Conservation (phyloP, 1,140 invertebrate genomes). For the Neodiprion fabricii region DNA sequence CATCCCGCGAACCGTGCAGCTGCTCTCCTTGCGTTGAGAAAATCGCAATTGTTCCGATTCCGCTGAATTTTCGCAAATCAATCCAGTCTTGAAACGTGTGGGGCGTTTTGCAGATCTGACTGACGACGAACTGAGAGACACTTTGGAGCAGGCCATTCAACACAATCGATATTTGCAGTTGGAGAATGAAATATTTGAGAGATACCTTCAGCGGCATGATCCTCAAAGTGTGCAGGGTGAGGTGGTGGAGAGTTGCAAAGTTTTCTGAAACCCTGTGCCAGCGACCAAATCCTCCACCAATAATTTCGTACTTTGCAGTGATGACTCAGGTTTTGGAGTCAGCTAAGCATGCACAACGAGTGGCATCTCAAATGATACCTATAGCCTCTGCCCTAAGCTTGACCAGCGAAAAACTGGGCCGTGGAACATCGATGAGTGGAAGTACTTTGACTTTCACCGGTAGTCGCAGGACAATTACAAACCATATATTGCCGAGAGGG, state of each 20-base stretch:
- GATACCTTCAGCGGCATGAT: constrained; percentile 37
- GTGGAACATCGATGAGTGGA: constrained; percentile 24
- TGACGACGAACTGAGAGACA: constrained; percentile 34
- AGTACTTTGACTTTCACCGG: constrained; percentile 20
- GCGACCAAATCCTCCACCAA: background rate
- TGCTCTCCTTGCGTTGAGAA: too few relatives aligned
- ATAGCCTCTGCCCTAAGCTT: constrained; percentile 26
- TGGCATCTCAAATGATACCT: constrained; percentile 14
- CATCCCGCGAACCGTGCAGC: background rate
- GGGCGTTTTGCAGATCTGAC: constrained; percentile 31
- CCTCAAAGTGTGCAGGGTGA: constrained; percentile 40
- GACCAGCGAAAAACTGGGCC: constrained; percentile 14
- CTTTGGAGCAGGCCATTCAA: constrained; percentile 29
- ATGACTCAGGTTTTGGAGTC: constrained; percentile 37
- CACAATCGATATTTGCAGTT: constrained; percentile 36
- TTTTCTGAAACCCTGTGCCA: constrained; percentile 7
- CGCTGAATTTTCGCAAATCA: background rate
- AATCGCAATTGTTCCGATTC: too few relatives aligned
- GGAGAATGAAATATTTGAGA: constrained; percentile 51
- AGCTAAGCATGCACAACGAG: constrained; percentile 28
- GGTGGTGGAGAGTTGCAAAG: constrained; percentile 1
- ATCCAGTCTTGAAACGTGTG: background rate
- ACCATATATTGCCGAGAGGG: background rate
- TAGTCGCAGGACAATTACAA: constrained; percentile 21
- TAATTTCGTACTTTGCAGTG: constrained; percentile 17